Base-by-base conservation (phyloP, 2,888 invertebrate species). In the Tricholauxania praeusta region DNA sequence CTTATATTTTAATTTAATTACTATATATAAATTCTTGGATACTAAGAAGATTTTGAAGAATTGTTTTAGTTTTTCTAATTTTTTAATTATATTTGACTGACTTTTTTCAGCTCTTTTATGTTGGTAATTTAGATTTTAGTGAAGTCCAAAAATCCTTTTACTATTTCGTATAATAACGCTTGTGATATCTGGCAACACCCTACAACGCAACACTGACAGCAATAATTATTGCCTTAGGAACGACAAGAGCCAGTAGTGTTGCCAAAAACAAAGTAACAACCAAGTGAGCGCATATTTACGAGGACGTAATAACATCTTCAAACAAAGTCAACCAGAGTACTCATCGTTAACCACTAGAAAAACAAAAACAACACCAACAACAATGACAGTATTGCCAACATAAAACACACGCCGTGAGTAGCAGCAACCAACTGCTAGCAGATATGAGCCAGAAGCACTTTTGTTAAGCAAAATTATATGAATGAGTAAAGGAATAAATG, bases 261-360 rank as follows among this genome's bases (percentile, higher is more conserved):
- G 12, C 57, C 22, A 57, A 57, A 22, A 17, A 19, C 19, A 47
- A 28, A 17, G 28, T 51, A 7, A 64, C 51, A 49, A 14, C 12
- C 3, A 51, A n/a, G 64, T 51, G 22, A 14, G 19, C 49, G 28
- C 64, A 51, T 64, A 64, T 51, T 51, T 64, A 49, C 39, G 39
- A 39, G 28, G 1, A 10, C 14, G 51, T 22, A 64, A 64, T 51
- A 64, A 64, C 28, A 51, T 64, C 64, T 22, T 64, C 14, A 14
- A 14, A 22, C 51, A 51, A 64, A 12, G 12, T 39, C 57, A 57
- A 4, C 47, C 15, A 12, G 39, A 62, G 59, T 15, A 2, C 62
- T 62, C 47, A 28, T 59, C 59, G 28, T 10, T 12, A 15, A 8
- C 28, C 47, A 39, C 47, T 39, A 39, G 12, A 28, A 12, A 12